Evolutionary conservation across 2,888 invertebrate genomes (phyloP).

Genomic region (Pyrrhosoma nymphula): DNA sequence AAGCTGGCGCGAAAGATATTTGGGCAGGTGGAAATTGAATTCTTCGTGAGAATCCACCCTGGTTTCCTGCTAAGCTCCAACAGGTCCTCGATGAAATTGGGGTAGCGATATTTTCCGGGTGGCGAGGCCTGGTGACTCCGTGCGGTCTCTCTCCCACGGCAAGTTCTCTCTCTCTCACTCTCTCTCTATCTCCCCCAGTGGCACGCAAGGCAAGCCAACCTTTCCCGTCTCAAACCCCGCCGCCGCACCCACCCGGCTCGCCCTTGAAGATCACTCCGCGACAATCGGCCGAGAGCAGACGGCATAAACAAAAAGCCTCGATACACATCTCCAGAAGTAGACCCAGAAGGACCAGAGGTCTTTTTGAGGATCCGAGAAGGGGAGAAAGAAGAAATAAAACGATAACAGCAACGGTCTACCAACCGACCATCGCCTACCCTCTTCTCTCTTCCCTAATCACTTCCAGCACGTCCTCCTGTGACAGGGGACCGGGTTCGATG

Average conservation of each 20-base stretch:
- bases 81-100: neutral
- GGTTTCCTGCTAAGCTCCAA: neutral
- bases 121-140: neutral
- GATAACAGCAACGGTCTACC: neutral
- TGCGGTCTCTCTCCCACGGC: neutral
- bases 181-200: neutral
- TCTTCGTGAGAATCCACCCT: neutral
- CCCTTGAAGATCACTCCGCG: conserved; percentile 30
- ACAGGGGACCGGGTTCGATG: neutral
- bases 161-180: neutral
- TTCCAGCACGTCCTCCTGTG: neutral
- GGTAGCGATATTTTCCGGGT: neutral
- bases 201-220: too few species aligned
- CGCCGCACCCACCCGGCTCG: too few species aligned
- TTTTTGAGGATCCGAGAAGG: neutral
- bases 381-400: neutral
- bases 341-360: neutral
- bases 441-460: neutral
- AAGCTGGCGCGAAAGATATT: neutral
- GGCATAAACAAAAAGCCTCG: conserved; percentile 30
- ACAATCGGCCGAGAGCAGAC: conserved; percentile 17
- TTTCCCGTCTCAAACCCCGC: too few species aligned
- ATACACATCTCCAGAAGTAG: conserved; percentile 36
- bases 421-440: neutral
- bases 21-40: neutral